Base-by-base conservation (phyloP, 2,888 invertebrate species). In the Hypselothyrea guttata region DNA sequence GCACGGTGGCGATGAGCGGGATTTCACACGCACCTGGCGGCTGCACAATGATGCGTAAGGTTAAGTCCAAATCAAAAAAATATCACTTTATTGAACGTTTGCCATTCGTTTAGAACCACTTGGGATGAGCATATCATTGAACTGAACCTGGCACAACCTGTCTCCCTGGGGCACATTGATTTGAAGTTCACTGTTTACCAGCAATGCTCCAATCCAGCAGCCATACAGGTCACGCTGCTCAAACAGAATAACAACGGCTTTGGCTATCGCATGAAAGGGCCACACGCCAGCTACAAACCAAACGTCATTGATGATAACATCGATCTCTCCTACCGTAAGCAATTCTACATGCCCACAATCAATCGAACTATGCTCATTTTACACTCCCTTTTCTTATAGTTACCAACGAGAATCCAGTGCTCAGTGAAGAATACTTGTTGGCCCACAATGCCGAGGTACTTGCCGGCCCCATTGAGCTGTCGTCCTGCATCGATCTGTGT, bases 81-180 rank as follows among this genome's bases (percentile, higher is more conserved):
- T 41, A 16, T 4, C 2, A 15, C 1, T 11, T 22, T 13, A 2
- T 2, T 4, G 9, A 16, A 15, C 15, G 8, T 15, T 38, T 28
- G 16, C 11, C 13, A 16, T 30, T 28, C 0, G 44, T 46, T 15
- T 84, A 92, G 93, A 46, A 93, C 95, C 15, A 96, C 97, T 0
- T 97, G 96, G 96, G 96, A 97, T 86, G 97, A 98, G 87, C 97
- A 98, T 83, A 93, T 97, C 18, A 94, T 98, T 81, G 98, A 98
- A 88, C 91, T 98, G 5, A 96, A 96, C 0, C 88, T 98, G 49
- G 96, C 97, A 0, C 93, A 94, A 69, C 94, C 94, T 44, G 93
- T 94, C 1, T 93, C 93, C 30, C 91, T 97, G 52, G 97, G 97
- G n/a, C 97, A 97, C 84, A 94, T 98, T 16, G 97, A 97, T 88